Conservation (phyloP, 2,113 vertebrate species). For the Ammodytes dubius region DNA sequence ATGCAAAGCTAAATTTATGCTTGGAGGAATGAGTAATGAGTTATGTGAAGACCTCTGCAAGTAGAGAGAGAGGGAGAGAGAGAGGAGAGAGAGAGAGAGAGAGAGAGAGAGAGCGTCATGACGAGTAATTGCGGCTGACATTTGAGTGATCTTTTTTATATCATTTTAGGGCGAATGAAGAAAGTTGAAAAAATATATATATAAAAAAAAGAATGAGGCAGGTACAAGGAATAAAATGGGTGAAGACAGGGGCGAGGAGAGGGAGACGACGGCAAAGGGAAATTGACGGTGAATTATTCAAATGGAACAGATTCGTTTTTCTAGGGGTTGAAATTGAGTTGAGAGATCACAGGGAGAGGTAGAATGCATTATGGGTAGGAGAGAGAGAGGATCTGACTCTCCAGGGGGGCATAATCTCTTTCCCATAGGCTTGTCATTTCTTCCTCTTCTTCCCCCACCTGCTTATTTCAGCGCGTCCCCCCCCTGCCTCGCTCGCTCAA, state of each 20-base stretch:
- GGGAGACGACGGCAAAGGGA: slow-evolving; percentile 51
- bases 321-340: slow-evolving; percentile 76
- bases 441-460: background rate
- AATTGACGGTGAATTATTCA: slow-evolving; percentile 84
- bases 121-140: slow-evolving; percentile 51
- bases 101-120: slow-evolving; percentile 7
- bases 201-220: background rate
- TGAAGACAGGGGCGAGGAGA: slow-evolving; percentile 21
- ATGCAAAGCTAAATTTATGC: slow-evolving; percentile 25
- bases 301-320: slow-evolving; percentile 79
- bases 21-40: slow-evolving; percentile 37
- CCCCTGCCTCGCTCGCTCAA: slow-evolving; percentile 29
- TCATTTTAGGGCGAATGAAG: slow-evolving; percentile 36
- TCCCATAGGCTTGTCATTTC: slow-evolving; percentile 20
- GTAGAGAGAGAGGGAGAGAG: slow-evolving; percentile 11
- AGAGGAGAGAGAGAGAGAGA: slow-evolving; percentile 9
- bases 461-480: slow-evolving; percentile 15
- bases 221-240: slow-evolving; percentile 23
- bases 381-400: slow-evolving; percentile 36
- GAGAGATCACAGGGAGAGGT: slow-evolving; percentile 69
- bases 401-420: slow-evolving; percentile 45
- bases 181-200: background rate
- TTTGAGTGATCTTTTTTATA: slow-evolving; percentile 49
- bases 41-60: slow-evolving; percentile 27
- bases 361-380: slow-evolving; percentile 68